Percentiles rank a stretch among this genome's conserved stretches.
These are phyloP conservation scores for Drosophila aldrichi DNA, from an alignment of 2,888 invertebrate genomes.

Conservation along the genomic window DNA sequence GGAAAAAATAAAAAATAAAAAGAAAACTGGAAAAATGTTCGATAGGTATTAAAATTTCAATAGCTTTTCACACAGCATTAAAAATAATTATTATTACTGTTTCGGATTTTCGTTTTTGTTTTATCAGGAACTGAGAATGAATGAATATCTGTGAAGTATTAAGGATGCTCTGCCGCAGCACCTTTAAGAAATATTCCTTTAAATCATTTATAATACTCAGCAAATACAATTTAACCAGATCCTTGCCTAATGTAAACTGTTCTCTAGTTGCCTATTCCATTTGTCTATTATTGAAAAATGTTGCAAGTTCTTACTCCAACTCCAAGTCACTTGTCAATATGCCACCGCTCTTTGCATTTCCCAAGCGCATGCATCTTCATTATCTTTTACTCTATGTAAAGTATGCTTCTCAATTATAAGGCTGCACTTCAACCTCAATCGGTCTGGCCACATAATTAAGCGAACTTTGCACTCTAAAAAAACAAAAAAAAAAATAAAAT, in stretches of 20 bases:
- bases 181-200: too few species aligned
- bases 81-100: not conserved
- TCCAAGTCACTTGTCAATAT: not conserved
- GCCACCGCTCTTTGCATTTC: not conserved
- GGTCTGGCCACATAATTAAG: slow-evolving; percentile 50
- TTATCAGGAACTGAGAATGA: not conserved
- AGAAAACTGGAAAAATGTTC: too few species aligned
- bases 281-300: not conserved
- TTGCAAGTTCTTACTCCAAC: not conserved
- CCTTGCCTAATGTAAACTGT: too few species aligned
- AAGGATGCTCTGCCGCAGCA: too few species aligned
- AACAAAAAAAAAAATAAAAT: not conserved
- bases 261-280: too few species aligned
- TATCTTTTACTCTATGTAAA: slow-evolving; percentile 16
- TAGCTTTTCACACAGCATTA: not conserved
- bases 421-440: slow-evolving; percentile 13
- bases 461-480: slow-evolving; percentile 29
- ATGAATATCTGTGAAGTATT: too few species aligned
- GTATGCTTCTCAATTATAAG: slow-evolving; percentile 28
- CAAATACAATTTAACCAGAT: too few species aligned
- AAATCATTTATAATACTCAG: too few species aligned
- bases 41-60: too few species aligned
- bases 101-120: not conserved
- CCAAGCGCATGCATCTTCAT: slow-evolving; percentile 8
- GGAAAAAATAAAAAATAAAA: too few species aligned